These are phyloP conservation scores for Aspidapion aeneum DNA, from an alignment of 2,888 invertebrate genomes.

Conservation along the genomic window DNA sequence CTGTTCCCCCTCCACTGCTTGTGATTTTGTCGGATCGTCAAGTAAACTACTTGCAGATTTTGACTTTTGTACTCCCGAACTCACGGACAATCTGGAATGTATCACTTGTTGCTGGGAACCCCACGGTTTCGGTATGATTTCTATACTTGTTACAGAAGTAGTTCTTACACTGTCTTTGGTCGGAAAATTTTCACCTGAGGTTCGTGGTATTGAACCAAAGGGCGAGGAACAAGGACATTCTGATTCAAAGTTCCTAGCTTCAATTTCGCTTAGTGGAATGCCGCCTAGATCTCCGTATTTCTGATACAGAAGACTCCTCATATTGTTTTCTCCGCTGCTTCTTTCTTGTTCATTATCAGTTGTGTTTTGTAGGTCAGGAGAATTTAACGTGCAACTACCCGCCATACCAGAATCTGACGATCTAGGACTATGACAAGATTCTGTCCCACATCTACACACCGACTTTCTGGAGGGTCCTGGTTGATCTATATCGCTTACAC, in stretches of 20 bases:
- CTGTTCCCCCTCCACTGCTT: conserved; percentile 41
- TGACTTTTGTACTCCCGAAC: conserved; percentile 15
- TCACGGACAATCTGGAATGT: conserved; percentile 49
- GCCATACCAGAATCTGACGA: conserved; percentile 85
- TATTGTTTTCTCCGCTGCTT: conserved; percentile 34
- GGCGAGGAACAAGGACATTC: conserved; percentile 72
- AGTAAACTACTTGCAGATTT: conserved; percentile 31
- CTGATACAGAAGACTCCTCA: conserved; percentile 33
- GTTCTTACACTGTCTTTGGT: conserved; percentile 54
- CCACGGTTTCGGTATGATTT: conserved; percentile 49
- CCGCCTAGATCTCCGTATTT: conserved; percentile 34
- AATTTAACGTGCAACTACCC: conserved; percentile 73
- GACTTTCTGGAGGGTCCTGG: conserved; percentile 27
- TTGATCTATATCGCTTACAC: conserved; percentile 15
- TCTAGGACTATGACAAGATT: conserved; percentile 60
- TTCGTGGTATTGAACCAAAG: conserved; percentile 68
- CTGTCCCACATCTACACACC: conserved; percentile 38
- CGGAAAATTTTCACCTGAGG: conserved; percentile 57
- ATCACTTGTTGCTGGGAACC: conserved; percentile 47
- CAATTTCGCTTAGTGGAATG: conserved; percentile 56
- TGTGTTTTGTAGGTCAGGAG: conserved; percentile 57
- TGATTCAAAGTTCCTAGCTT: conserved; percentile 57
- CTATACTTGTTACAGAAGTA: conserved; percentile 51
- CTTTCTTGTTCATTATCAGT: conserved; percentile 35
- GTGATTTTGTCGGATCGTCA: conserved; percentile 29